Percentiles rank a stretch among this genome's conserved stretches.
Conservation (phyloP, 2,113 vertebrate species). For the Microcebus griseorufus region DNA sequence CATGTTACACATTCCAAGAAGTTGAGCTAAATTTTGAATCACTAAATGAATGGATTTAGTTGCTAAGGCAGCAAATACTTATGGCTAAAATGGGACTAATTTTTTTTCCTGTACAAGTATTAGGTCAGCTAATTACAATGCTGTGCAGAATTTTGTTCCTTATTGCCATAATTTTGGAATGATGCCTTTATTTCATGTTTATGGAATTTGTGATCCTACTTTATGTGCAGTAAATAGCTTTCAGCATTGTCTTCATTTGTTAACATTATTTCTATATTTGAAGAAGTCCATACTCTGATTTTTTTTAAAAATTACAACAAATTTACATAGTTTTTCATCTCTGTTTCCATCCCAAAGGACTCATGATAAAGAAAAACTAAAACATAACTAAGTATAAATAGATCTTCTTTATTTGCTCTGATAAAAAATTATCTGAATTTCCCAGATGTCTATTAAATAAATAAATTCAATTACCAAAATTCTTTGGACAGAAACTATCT, state of each 20-base stretch:
- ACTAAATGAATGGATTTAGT: slow-evolving; percentile 80
- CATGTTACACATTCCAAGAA: slow-evolving; percentile 83
- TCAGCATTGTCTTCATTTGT: background rate
- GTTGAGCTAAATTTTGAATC: slow-evolving; percentile 84
- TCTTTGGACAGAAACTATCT: background rate
- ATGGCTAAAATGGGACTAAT: slow-evolving; percentile 78
- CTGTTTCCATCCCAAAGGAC: background rate
- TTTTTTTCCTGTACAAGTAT: slow-evolving; percentile 61
- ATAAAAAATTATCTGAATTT: background rate
- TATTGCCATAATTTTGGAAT: slow-evolving; percentile 60
- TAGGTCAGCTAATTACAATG: slow-evolving; percentile 74
- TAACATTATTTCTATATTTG: slow-evolving; percentile 14
- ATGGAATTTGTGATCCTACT: slow-evolving; percentile 50
- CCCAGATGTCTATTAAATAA: background rate
- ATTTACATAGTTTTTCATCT: background rate
- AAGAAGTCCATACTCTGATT: background rate
- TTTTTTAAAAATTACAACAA: background rate
- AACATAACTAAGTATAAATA: background rate
- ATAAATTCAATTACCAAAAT: slow-evolving; percentile 2
- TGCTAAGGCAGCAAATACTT: slow-evolving; percentile 84
- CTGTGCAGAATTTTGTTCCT: slow-evolving; percentile 61
- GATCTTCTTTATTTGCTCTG: background rate
- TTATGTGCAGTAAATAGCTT: slow-evolving; percentile 47
- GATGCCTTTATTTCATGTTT: slow-evolving; percentile 62
- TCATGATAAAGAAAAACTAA: background rate